Evolutionary conservation across 2,888 invertebrate species (phyloP).

Genomic region (Cactoblastis cactorum): DNA sequence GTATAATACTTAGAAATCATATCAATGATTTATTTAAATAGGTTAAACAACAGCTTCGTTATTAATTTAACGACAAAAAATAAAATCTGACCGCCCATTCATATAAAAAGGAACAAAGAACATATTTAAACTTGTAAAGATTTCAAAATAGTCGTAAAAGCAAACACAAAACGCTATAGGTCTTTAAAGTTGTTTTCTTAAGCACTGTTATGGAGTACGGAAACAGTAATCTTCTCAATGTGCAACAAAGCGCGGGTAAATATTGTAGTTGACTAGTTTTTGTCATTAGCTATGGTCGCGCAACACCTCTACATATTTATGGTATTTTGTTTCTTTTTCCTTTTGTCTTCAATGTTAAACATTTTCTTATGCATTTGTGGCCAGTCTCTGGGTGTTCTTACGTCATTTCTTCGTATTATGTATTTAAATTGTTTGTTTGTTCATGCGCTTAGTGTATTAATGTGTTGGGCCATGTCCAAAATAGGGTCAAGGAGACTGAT

Average conservation of each 20-base stretch:
- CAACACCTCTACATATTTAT: neutral
- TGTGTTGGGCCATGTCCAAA: no score
- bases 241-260: neutral
- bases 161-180: neutral
- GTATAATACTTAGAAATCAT: no score
- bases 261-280: neutral
- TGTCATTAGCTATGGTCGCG: conserved; percentile 1
- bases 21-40: no score
- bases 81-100: no score
- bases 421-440: no score
- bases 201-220: no score
- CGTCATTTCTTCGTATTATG: neutral
- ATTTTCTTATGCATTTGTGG: neutral
- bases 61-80: no score
- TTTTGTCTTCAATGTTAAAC: neutral
- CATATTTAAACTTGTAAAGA: neutral
- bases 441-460: neutral
- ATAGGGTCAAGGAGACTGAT: no score
- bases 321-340: neutral
- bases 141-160: neutral
- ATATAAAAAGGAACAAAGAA: neutral
- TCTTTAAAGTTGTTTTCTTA: neutral
- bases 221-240: neutral
- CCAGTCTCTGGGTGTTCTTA: neutral
- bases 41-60: no score